Conservation (phyloP, 2,797 vertebrate species). For the Furcifer pardalis region DNA sequence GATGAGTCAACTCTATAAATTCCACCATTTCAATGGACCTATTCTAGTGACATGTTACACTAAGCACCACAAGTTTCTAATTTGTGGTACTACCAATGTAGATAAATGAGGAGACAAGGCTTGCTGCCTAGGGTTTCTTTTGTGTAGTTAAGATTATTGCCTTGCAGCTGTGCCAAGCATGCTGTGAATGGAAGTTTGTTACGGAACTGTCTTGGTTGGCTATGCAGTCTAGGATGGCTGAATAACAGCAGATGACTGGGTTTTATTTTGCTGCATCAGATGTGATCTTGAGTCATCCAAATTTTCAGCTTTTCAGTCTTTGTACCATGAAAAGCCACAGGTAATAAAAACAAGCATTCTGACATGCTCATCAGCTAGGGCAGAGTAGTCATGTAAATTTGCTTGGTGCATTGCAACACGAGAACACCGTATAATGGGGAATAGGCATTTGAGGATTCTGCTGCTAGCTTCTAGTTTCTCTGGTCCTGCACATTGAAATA, state of each 20-base stretch:
- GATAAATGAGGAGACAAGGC: conserved; percentile 1
- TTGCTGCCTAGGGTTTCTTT: conserved; percentile 2
- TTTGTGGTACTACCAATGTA: neutral
- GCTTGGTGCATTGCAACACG: neutral
- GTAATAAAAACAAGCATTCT: accelerated
- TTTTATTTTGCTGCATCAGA: conserved; percentile 9
- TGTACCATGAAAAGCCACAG: accelerated
- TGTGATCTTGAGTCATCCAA: conserved; percentile 1
- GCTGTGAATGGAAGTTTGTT: neutral
- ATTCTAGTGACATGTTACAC: too few species aligned
- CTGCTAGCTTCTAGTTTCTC: conserved; percentile 28
- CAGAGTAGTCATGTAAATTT: neutral
- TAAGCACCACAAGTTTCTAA: neutral
- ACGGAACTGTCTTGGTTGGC: neutral
- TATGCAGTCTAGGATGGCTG: neutral
- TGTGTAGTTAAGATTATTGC: neutral
- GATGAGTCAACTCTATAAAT: too few species aligned
- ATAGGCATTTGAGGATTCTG: neutral
- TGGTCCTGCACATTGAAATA: conserved; percentile 14
- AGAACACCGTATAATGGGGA: neutral
- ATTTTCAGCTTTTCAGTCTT: neutral
- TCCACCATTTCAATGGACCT: too few species aligned
- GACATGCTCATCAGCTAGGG: accelerated
- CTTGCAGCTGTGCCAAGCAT: conserved; percentile 21
- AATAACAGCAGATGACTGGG: conserved; percentile 23